Conservation (phyloP, 2,113 vertebrate species). For the Megaceryle maxima region DNA sequence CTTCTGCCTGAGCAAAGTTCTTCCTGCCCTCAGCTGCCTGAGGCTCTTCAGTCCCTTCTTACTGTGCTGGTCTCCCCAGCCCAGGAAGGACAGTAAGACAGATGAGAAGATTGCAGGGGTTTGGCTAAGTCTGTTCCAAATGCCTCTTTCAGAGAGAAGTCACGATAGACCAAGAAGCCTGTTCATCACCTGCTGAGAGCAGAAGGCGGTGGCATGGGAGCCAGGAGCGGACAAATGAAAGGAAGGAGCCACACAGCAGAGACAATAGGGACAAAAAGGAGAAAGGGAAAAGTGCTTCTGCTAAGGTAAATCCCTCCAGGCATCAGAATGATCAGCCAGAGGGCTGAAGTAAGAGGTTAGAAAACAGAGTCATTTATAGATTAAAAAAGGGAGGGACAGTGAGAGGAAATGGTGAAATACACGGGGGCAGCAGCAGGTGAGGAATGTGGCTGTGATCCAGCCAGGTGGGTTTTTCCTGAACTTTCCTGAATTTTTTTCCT, state of each 20-base stretch:
- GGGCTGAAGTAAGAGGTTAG: background rate
- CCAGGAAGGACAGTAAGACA: background rate
- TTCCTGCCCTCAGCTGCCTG: background rate
- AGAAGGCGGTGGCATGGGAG: slow-evolving; percentile 62
- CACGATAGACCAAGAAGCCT: slow-evolving; percentile 71
- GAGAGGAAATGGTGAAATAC: background rate
- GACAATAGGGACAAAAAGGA: slow-evolving; percentile 77
- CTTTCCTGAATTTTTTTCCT: background rate
- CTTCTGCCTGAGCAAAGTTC: background rate
- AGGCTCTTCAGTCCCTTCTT: background rate
- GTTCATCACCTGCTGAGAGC: slow-evolving; percentile 59
- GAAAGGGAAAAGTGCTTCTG: slow-evolving; percentile 53
- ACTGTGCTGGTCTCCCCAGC: background rate
- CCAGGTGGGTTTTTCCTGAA: background rate
- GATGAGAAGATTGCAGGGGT: background rate
- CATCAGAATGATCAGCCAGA: background rate
- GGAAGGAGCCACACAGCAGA: slow-evolving; percentile 67
- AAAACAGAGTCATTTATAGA: background rate
- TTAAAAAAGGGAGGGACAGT: background rate
- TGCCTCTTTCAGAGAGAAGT: slow-evolving; percentile 74
- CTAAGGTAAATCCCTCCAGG: slow-evolving; percentile 59
- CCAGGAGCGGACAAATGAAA: slow-evolving; percentile 70
- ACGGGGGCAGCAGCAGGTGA: background rate
- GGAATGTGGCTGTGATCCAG: background rate
- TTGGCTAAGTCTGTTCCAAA: slow-evolving; percentile 2